Evolutionary conservation across 2,113 vertebrate species (phyloP).

Genomic region (Strix uralensis): DNA sequence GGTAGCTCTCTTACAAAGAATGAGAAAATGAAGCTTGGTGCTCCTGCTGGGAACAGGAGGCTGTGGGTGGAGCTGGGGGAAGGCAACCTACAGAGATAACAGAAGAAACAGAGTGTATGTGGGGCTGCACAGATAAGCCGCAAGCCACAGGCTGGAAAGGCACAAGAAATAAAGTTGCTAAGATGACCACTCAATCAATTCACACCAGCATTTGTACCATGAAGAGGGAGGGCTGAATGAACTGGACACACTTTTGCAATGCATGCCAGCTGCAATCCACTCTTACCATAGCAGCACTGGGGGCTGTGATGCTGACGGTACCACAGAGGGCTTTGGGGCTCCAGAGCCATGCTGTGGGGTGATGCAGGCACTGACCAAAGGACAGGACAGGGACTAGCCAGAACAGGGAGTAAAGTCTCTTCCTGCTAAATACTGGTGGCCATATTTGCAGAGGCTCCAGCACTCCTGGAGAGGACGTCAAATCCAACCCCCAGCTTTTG

Average conservation of each 20-base stretch:
- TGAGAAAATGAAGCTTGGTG: background rate
- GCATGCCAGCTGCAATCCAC: accelerated
- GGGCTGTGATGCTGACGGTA: background rate
- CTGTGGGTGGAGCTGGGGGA: background rate
- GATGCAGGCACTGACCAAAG: background rate
- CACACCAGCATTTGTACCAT: background rate
- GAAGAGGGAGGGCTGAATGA: background rate
- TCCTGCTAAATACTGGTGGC: background rate
- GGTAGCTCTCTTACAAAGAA: background rate
- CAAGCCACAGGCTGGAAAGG: background rate
- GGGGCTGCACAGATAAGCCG: background rate
- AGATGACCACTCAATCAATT: background rate
- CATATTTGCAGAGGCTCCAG: background rate
- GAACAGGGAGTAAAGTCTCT: background rate
- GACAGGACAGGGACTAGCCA: background rate
- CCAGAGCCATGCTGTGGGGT: background rate
- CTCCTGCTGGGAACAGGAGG: background rate
- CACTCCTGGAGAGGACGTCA: background rate
- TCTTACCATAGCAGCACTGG: background rate
- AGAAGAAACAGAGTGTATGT: background rate
- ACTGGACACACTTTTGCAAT: background rate
- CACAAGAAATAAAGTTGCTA: background rate
- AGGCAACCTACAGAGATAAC: background rate
- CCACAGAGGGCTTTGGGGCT: background rate
- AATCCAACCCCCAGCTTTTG: background rate